Conservation (phyloP, 2,113 vertebrate species). For the Jaculus jaculus region DNA sequence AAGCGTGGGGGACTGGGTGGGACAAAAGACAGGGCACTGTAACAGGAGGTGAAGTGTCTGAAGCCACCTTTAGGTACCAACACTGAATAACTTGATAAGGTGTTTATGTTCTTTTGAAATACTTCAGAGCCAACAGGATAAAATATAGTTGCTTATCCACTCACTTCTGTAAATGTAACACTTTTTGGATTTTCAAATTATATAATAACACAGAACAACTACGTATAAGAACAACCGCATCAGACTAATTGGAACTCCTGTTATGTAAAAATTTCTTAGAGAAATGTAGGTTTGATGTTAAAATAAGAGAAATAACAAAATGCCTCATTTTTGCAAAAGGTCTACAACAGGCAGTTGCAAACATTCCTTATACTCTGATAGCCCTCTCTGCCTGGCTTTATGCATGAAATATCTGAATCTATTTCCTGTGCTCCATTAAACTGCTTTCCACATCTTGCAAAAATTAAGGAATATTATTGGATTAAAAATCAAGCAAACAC, state of each 20-base stretch:
- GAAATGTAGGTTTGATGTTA: conserved; percentile 60
- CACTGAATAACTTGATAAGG: not conserved
- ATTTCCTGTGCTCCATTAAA: conserved; percentile 35
- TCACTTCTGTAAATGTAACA: conserved; percentile 32
- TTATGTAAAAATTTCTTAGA: conserved; percentile 56
- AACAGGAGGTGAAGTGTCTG: not conserved
- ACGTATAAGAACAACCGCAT: not conserved
- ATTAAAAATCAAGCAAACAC: conserved; percentile 75
- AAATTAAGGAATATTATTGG: conserved; percentile 70
- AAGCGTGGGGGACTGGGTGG: not conserved
- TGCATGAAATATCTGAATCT: conserved; percentile 24
- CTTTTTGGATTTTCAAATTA: conserved; percentile 52
- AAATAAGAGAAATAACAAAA: conserved; percentile 43
- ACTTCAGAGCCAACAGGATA: not conserved
- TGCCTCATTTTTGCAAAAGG: conserved; percentile 62
- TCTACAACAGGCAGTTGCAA: conserved; percentile 37
- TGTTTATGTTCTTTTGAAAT: conserved; percentile 50
- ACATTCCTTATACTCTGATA: not conserved
- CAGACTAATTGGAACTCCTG: not conserved
- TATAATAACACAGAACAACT: conserved; percentile 54
- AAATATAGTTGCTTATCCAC: not conserved
- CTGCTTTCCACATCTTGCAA: conserved; percentile 54
- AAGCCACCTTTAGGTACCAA: not conserved
- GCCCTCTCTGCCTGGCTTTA: not conserved
- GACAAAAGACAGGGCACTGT: not conserved